Evolutionary conservation across 2,888 invertebrate species (phyloP).

Genomic region (Machimus rusticus): DNA sequence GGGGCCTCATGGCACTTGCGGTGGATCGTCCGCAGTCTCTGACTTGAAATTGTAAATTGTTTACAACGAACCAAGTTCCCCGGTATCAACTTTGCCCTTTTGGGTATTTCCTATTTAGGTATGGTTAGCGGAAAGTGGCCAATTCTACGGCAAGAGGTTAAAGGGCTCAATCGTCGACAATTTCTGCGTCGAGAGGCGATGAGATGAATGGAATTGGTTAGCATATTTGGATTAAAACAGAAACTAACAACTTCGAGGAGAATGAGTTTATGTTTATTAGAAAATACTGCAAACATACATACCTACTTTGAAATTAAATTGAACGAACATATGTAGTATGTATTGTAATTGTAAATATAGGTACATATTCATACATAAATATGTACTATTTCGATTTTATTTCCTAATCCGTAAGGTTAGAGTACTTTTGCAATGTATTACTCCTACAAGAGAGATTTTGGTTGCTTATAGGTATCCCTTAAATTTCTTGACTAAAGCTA

Average conservation of each 20-base stretch:
- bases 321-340: no score
- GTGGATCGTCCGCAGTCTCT: background rate
- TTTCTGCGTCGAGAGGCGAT: background rate
- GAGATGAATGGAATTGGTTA: background rate
- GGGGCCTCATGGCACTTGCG: background rate
- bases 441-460: no score
- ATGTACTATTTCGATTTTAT: no score
- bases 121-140: background rate
- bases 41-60: background rate
- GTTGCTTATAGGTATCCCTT: no score
- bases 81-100: background rate
- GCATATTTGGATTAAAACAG: background rate
- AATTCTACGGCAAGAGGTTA: background rate
- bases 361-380: no score
- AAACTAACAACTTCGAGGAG: background rate
- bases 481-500: no score
- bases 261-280: background rate
- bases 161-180: background rate
- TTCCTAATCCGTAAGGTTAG: no score
- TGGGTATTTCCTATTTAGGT: background rate
- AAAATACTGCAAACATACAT: background rate
- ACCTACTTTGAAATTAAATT: background rate
- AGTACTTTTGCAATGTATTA: no score
- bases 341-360: no score
- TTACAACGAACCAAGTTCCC: background rate